These are phyloP conservation scores for Scyliorhinus canicula DNA, from an alignment of 2,797 vertebrate species.

Conservation along the genomic window DNA sequence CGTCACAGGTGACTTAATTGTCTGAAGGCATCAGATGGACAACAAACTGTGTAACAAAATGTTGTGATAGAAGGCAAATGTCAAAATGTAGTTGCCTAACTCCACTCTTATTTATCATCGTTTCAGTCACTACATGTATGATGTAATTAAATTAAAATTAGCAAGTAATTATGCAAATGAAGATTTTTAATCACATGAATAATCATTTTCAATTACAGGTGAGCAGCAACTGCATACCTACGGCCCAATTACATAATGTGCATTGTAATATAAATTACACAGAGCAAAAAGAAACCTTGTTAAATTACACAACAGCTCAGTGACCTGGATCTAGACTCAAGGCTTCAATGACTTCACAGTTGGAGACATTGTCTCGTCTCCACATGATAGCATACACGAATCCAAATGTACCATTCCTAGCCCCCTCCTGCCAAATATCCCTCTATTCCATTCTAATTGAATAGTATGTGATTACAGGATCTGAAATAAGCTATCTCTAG, in stretches of 20 bases:
- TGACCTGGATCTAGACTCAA: not conserved
- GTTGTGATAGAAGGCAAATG: not conserved
- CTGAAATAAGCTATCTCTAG: not conserved
- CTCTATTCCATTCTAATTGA: not conserved
- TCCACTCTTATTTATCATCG: not conserved
- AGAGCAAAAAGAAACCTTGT: not conserved
- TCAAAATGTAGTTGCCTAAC: not conserved
- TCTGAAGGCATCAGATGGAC: not conserved
- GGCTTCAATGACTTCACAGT: not conserved
- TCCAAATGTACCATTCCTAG: not conserved
- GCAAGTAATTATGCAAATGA: constrained; percentile 10
- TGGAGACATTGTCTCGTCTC: not conserved
- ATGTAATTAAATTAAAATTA: constrained; percentile 5
- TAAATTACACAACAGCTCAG: not conserved
- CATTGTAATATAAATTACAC: not conserved
- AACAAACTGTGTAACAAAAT: not conserved
- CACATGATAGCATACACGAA: too few species aligned
- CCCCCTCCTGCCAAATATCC: too few species aligned
- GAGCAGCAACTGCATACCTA: not conserved
- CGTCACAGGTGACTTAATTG: constrained; percentile 40
- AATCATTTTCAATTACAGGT: not conserved
- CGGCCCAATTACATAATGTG: not conserved
- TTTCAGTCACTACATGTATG: not conserved
- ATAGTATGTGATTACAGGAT: not conserved
- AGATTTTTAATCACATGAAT: not conserved